Conservation (phyloP, 2,888 invertebrate species). For the Sphaerophoria taeniata region DNA sequence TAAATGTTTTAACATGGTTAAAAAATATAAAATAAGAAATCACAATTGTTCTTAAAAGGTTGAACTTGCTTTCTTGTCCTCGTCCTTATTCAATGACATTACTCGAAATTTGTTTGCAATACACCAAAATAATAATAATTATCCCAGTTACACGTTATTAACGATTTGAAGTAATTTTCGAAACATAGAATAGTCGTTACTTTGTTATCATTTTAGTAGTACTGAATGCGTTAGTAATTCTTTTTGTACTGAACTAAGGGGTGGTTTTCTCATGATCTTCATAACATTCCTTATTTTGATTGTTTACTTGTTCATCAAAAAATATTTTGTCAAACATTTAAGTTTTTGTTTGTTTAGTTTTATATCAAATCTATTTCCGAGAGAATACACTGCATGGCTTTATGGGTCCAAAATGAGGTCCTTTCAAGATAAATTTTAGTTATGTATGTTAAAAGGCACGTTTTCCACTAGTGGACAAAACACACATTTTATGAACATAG, state of each 20-base stretch:
- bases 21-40: slow-evolving; percentile 26
- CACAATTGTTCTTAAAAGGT: slow-evolving; percentile 57
- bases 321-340: background rate
- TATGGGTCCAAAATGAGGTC: slow-evolving; percentile 46
- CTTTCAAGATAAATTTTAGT: slow-evolving; percentile 17
- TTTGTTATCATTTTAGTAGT: slow-evolving; percentile 11
- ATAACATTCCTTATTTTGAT: background rate
- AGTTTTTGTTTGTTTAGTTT: slow-evolving; percentile 9
- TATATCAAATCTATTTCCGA: slow-evolving; percentile 78
- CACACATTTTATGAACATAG: background rate
- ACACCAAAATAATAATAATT: too few relatives aligned
- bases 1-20: slow-evolving; percentile 58
- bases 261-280: slow-evolving; percentile 41
- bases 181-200: background rate
- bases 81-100: slow-evolving; percentile 63
- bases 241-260: background rate
- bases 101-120: slow-evolving; percentile 18
- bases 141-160: slow-evolving; percentile 25
- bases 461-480: slow-evolving; percentile 1
- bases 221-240: slow-evolving; percentile 6
- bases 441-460: slow-evolving; percentile 40
- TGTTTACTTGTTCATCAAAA: slow-evolving; percentile 29
- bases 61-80: slow-evolving; percentile 68
- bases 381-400: slow-evolving; percentile 83
- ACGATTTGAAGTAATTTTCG: background rate